Evolutionary conservation across 37 sponge, comb jelly and placozoan species (phyloP).

Genomic region (Amphimedon queenslandica): DNA sequence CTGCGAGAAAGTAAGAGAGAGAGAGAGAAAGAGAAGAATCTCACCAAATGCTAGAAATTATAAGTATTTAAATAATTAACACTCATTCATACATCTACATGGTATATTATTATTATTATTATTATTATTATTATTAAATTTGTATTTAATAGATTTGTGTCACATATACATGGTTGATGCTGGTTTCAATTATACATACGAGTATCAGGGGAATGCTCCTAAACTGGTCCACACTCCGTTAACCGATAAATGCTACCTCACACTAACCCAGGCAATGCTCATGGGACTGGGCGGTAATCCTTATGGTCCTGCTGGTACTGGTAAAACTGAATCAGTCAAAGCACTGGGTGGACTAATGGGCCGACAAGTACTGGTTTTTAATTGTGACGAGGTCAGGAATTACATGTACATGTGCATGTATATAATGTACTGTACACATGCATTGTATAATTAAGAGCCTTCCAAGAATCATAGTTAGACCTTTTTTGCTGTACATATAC

Average conservation of each 20-base stretch:
- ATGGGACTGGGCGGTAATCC: constrained; percentile 99
- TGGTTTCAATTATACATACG: constrained; percentile 91
- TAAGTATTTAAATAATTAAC: too few relatives aligned
- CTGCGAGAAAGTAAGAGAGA: constrained; percentile 43
- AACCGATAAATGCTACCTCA: constrained; percentile 99
- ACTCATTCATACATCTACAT: too few relatives aligned
- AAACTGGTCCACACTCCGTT: constrained; percentile 99
- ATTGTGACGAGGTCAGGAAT: constrained; percentile 93
- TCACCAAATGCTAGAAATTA: too few relatives aligned
- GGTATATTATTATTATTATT: too few relatives aligned
- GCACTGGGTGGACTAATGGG: constrained; percentile 95
- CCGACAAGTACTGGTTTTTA: constrained; percentile 97
- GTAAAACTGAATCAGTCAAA: constrained; percentile 99
- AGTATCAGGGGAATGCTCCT: constrained; percentile 97
- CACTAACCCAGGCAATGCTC: constrained; percentile 96
- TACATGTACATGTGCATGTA: too few relatives aligned
- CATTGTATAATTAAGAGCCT: too few relatives aligned
- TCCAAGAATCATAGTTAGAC: too few relatives aligned
- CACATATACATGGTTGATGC: constrained; percentile 92
- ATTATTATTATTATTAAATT: too few relatives aligned
- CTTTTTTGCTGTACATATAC: too few relatives aligned
- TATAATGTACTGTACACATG: too few relatives aligned
- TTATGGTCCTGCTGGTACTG: constrained; percentile 99
- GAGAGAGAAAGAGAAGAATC: neutral
- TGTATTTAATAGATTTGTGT: constrained; percentile 21